These are phyloP conservation scores for Acestrorhynchus altus DNA, from an alignment of 2,797 vertebrate genomes.

Conservation along the genomic window DNA sequence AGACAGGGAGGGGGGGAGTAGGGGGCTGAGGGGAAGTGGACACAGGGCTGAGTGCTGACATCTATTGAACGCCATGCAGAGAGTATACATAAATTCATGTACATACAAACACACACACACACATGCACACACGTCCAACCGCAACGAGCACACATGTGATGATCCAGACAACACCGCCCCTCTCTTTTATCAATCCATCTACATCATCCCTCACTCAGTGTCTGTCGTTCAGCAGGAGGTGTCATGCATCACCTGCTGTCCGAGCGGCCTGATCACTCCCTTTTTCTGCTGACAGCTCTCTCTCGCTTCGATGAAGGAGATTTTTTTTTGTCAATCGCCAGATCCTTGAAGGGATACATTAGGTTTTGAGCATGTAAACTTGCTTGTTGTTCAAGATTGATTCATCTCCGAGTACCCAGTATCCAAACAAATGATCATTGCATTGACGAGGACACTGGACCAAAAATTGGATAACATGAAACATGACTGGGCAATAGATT, in stretches of 20 bases:
- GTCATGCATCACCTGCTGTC: conserved; percentile 72
- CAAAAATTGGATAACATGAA: conserved; percentile 52
- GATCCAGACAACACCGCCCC: conserved; percentile 61
- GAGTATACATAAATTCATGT: conserved; percentile 53
- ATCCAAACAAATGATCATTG: conserved; percentile 51
- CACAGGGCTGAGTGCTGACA: conserved; percentile 54
- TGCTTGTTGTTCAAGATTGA: conserved; percentile 52
- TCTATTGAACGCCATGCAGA: conserved; percentile 56
- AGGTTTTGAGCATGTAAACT: conserved; percentile 54
- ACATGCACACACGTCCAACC: conserved; percentile 46
- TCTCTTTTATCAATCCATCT: conserved; percentile 74
- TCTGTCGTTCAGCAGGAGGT: conserved; percentile 62
- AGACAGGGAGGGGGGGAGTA: conserved; percentile 5
- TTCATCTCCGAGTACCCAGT: conserved; percentile 37
- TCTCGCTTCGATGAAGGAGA: conserved; percentile 64
- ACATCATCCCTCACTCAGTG: conserved; percentile 72
- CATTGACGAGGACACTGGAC: conserved; percentile 53
- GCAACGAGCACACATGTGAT: conserved; percentile 43
- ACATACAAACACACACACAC: conserved; percentile 44
- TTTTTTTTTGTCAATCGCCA: conserved; percentile 51
- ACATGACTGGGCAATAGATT: conserved; percentile 54
- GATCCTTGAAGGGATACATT: conserved; percentile 57
- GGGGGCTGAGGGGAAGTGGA: conserved; percentile 36
- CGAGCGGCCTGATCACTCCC: conserved; percentile 49
- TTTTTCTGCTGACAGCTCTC: conserved; percentile 64